These are phyloP conservation scores for Zhengitettix transpicula DNA, from an alignment of 2,888 invertebrate species.

Conservation along the genomic window DNA sequence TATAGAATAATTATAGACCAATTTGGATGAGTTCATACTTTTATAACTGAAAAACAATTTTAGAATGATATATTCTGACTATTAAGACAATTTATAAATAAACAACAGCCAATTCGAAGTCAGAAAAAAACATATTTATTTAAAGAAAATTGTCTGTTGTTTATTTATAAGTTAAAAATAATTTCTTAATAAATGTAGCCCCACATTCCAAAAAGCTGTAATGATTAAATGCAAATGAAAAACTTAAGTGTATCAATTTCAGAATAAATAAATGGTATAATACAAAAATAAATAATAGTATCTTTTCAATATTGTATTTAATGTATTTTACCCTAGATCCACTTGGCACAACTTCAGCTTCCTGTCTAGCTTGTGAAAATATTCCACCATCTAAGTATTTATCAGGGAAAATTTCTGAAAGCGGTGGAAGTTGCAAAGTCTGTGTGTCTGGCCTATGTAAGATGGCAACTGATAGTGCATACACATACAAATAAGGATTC, in stretches of 20 bases:
- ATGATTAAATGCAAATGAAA: too few relatives aligned
- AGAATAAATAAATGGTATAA: too few relatives aligned
- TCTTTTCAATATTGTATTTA: too few relatives aligned
- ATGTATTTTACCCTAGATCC: constrained; percentile 39
- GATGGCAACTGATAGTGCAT: constrained; percentile 56
- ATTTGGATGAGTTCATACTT: background rate
- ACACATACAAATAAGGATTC: constrained; percentile 68
- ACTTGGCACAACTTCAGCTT: constrained; percentile 39
- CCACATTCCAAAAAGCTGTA: too few relatives aligned
- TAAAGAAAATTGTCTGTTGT: too few relatives aligned
- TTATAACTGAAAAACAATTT: background rate
- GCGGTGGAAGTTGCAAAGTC: constrained; percentile 50
- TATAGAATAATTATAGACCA: too few relatives aligned
- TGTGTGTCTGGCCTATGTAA: constrained; percentile 57
- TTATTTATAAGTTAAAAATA: too few relatives aligned
- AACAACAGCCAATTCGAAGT: too few relatives aligned
- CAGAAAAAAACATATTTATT: too few relatives aligned
- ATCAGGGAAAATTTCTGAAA: constrained; percentile 64
- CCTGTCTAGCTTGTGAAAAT: constrained; percentile 50
- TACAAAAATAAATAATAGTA: too few relatives aligned
- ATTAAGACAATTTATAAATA: background rate
- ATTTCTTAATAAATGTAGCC: too few relatives aligned
- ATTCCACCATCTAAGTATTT: constrained; percentile 63
- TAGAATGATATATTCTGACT: background rate
- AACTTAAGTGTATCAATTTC: too few relatives aligned